These are phyloP conservation scores for Puffinus mauretanicus DNA, from an alignment of 2,113 vertebrate species.

Conservation along the genomic window DNA sequence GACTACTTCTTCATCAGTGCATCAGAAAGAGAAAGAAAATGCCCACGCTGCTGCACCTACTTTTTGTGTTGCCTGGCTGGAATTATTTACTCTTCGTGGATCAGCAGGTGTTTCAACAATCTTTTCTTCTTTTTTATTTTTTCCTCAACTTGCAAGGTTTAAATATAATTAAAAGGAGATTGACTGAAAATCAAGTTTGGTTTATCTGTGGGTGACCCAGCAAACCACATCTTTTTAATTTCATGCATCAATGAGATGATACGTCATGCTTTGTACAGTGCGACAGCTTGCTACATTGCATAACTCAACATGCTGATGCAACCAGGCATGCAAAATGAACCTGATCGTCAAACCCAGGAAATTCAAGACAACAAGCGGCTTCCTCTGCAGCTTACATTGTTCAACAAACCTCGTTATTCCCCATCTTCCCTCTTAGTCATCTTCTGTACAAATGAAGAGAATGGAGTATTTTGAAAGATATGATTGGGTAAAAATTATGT, in stretches of 20 bases:
- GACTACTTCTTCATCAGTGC: neutral
- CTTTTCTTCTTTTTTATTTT: neutral
- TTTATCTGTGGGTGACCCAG: constrained; percentile 76
- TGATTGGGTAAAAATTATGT: neutral
- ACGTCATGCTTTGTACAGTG: constrained; percentile 66
- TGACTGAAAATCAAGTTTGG: constrained; percentile 68
- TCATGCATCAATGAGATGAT: constrained; percentile 74
- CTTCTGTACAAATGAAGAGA: neutral
- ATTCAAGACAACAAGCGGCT: constrained; percentile 25
- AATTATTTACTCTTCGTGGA: neutral
- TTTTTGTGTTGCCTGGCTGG: neutral
- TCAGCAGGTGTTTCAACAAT: constrained; percentile 1
- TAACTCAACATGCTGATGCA: constrained; percentile 70
- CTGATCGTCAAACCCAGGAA: constrained; percentile 28
- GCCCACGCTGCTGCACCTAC: neutral
- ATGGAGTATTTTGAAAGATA: neutral
- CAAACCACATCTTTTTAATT: constrained; percentile 81
- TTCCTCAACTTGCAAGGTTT: neutral
- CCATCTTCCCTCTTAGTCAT: fast-evolving
- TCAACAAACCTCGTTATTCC: neutral
- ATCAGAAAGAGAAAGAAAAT: neutral
- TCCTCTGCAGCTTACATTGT: constrained; percentile 5
- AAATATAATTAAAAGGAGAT: constrained; percentile 69
- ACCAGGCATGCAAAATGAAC: constrained; percentile 68
- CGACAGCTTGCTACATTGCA: constrained; percentile 77